Conservation (phyloP, 2,113 vertebrate genomes). For the Eptesicus fuscus region DNA sequence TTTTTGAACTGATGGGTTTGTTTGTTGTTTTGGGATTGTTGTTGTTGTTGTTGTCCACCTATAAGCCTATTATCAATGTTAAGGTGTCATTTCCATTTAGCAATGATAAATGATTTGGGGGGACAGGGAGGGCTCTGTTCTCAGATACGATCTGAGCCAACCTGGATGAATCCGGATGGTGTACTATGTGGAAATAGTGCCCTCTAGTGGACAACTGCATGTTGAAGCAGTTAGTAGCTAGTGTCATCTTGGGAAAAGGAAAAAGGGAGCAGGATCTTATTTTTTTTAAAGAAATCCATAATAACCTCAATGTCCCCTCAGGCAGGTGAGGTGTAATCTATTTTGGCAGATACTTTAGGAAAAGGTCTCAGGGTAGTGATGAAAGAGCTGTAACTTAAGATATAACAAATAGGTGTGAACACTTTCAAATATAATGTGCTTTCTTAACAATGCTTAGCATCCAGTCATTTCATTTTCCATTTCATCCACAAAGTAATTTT, state of each 20-base stretch:
- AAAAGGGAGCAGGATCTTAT: background rate
- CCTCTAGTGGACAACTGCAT: constrained; percentile 57
- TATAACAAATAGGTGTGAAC: background rate
- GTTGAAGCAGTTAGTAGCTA: background rate
- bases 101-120: background rate
- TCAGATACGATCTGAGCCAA: rapidly evolving
- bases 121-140: background rate
- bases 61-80: background rate
- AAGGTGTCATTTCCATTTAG: background rate
- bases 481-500: background rate
- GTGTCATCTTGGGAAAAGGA: background rate
- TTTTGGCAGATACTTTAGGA: background rate
- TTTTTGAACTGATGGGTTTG: background rate
- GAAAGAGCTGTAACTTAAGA: background rate
- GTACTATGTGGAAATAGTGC: constrained; percentile 33
- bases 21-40: background rate
- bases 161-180: background rate
- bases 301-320: background rate
- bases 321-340: background rate
- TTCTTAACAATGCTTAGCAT: background rate
- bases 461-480: background rate
- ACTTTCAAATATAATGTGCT: background rate
- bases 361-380: background rate
- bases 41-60: background rate
- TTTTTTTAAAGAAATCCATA: background rate